phyloP scores from a whole-genome alignment of 1,140 invertebrate species.

The Dinoponera quadriceps region DNA sequence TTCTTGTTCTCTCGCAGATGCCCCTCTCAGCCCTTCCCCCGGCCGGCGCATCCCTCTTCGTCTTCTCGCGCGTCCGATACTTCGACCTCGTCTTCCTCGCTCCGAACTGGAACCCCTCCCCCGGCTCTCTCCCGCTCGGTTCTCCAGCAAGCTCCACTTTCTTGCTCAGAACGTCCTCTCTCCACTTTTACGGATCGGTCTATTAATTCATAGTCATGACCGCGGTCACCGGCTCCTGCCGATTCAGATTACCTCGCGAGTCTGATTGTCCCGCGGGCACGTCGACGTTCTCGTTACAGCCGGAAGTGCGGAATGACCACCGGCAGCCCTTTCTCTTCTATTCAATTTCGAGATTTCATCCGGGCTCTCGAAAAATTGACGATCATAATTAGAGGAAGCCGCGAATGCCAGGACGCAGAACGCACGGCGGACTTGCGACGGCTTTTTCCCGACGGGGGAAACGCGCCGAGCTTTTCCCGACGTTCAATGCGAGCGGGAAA shows the following conservation, averaged over 20 bases:
- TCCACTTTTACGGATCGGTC: not conserved
- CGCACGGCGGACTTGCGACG: no score
- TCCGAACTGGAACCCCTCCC: not conserved
- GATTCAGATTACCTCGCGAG: not conserved
- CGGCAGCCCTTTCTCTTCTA: no score
- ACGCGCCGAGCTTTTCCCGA: no score
- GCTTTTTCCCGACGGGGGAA: no score
- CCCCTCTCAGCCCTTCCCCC: constrained; percentile 2
- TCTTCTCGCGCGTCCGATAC: not conserved
- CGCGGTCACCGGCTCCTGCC: not conserved
- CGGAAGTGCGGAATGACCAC: no score
- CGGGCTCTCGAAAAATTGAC: no score
- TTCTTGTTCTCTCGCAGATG: constrained; percentile 38
- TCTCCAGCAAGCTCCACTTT: no score
- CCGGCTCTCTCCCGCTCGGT: not conserved
- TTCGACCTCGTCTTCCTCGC: not conserved
- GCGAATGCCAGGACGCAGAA: no score
- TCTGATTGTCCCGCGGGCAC: not conserved
- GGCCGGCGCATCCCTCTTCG: constrained; percentile 15
- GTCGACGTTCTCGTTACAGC: not conserved
- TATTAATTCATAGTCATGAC: not conserved
- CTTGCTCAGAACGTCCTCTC: no score
- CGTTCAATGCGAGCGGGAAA: no score
- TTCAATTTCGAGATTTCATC: no score
- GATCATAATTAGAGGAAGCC: no score